Evolutionary conservation across 2,888 invertebrate genomes (phyloP), one percentile per base, ranked within the genome.

Genomic region (Cetonia aurata): DNA sequence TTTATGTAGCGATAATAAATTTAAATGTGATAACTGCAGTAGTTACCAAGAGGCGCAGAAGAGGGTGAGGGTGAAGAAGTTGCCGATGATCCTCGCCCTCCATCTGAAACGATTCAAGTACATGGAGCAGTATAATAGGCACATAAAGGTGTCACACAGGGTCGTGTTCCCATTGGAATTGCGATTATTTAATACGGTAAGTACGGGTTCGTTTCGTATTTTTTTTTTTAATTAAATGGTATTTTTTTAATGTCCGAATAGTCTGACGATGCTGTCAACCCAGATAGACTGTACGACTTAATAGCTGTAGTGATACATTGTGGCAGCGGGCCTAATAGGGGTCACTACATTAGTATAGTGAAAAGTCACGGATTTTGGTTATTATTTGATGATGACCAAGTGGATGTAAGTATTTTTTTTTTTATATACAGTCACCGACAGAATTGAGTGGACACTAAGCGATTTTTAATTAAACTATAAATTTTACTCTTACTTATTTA

Each of bases 281-380:
- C 98, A 41, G 99, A 99, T 87, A 91, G 98, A 75, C 89, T 99
- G 81, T 99, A 99, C 86, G 99, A 99, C 87, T 88, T 99, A 80
- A 98, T 99, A 75, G 99, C 99, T 52, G 99, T 99, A 77, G 99
- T 99, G 76, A 98, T 99, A 80, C 99, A 99, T 87, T 99, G 99
- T 86, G 99, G 99, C 75, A 98, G 97, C 75, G 99, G 99, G 62
- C 98, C 99, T 77, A 99, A 99, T 87, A 90, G 99, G 72, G 99
- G 99, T 33, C 99, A 99, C 86, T 99, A 99, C 87, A 99, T 99
- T 85, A 98, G 97, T 85, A 98, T 99, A 84, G 99, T 99, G 70
- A 99, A 99, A 87, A 97, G 97, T 85, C 98, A 99, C 86, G 98
- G 98, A 69, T 96, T 99, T 85, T 99, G 99, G 99, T 88, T 99